phyloP scores from a whole-genome alignment of 2,797 vertebrate species.

The Trachops cirrhosus region DNA sequence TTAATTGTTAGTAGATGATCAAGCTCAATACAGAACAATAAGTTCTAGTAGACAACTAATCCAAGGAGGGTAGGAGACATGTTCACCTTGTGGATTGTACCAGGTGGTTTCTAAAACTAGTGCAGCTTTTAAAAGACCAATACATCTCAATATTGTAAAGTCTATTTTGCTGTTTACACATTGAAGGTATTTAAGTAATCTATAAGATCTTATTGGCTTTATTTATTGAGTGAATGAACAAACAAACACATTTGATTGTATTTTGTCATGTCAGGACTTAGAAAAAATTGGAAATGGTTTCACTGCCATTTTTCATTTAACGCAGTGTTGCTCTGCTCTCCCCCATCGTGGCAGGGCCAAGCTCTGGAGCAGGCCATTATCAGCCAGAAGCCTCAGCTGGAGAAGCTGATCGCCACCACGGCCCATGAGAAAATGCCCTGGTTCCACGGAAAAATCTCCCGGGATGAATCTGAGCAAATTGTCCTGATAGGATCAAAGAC shows the following conservation, averaged over 20 bases:
- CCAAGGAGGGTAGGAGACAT: neutral
- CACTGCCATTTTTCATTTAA: neutral
- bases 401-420: constrained; percentile 95
- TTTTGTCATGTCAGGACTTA: neutral
- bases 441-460: constrained; percentile 93
- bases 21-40: neutral
- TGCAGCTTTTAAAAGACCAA: neutral
- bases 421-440: constrained; percentile 97
- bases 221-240: neutral
- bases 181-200: neutral
- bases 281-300: neutral
- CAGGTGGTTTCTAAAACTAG: neutral
- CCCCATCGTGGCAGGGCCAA: constrained; percentile 84
- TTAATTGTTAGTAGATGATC: neutral
- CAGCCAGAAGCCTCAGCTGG: constrained; percentile 96
- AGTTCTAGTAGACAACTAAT: neutral
- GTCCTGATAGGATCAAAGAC: constrained; percentile 85
- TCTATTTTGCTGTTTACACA: neutral
- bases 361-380: constrained; percentile 97
- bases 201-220: neutral
- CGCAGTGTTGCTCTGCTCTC: neutral
- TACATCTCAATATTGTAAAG: neutral
- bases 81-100: neutral
- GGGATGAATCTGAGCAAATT: constrained; percentile 89
- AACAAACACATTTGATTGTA: neutral